Base-by-base conservation (phyloP, 1,140 invertebrate species). In the Penaeus chinensis region DNA sequence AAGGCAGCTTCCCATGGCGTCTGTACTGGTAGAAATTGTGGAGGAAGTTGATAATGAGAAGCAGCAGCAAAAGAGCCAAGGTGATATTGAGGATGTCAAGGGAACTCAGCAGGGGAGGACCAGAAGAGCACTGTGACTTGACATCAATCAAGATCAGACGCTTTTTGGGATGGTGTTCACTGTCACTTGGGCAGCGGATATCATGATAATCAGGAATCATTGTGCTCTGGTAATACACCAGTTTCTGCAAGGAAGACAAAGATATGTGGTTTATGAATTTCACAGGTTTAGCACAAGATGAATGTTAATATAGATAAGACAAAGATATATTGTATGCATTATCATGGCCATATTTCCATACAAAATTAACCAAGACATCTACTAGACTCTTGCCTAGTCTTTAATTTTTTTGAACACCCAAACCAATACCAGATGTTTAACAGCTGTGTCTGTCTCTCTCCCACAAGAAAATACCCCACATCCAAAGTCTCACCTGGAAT, bases 1-100 rank as follows among this genome's bases (percentile, higher is more conserved):
- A 91, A 54, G 89, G 89, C 42, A 89, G 77, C 42, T 89, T 89
- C 76, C 89, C 82, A 82, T 89, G 82, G 42, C 85, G 78, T 32
- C 82, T 76, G 77, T 89, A 89, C 82, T 89, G 89, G 22, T 79
- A 71, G 62, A 85, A 87, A 42, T 89, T 89, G 82, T 89, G 89
- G 32, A 82, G 76, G 69, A 89, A 89, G 47, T 89, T 89, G 4
- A 83, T 24, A 19, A 89, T 84, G 82, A 87, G 71, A 11, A 81
- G 77, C 18, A 89, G 20, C 11, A 89, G 76, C 18, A 89, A 22
- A 24, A 87, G 62, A n/a, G 66, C 89, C 63, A 89, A 54, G 54
- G 78, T 87, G 20, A 89, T 87, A 76, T 87, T 87, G 47, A 89
- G 69, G 62, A 89, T 80, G 60, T 89, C 89, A 47, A 89, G 27